Evolutionary conservation across 2,888 invertebrate species (phyloP).

Genomic region (Metellina segmentata): DNA sequence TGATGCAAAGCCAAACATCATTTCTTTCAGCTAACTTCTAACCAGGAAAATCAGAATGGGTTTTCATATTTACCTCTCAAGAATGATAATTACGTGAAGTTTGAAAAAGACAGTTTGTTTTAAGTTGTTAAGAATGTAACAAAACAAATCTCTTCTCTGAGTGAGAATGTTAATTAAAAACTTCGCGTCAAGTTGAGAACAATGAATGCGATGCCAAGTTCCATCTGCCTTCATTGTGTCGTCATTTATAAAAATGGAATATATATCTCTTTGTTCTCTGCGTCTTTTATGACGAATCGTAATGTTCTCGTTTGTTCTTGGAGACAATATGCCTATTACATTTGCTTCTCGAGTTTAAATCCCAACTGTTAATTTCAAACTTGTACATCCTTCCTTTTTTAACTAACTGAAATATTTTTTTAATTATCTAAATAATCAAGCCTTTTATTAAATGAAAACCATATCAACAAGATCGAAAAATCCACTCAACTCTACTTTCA

Average conservation of each 20-base stretch:
- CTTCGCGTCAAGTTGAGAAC: not conserved
- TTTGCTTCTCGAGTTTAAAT: not conserved
- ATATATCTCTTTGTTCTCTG: not conserved
- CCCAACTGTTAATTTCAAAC: not conserved
- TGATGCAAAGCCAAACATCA: conserved; percentile 1
- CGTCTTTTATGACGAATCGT: not conserved
- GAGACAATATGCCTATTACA: not conserved
- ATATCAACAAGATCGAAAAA: too few species aligned
- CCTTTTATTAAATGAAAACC: too few species aligned
- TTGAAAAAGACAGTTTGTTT: not conserved
- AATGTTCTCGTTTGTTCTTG: not conserved
- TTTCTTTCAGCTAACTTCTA: conserved; percentile 1
- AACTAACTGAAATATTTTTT: too few species aligned
- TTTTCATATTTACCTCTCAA: not conserved
- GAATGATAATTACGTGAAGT: conserved; percentile 1
- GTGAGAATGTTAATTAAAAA: not conserved
- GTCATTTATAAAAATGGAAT: not conserved
- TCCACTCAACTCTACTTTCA: too few species aligned
- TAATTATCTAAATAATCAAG: too few species aligned
- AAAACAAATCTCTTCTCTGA: not conserved
- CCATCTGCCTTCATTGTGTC: not conserved
- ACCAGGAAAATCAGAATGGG: not conserved
- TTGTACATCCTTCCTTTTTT: not conserved
- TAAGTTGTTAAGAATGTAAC: not conserved
- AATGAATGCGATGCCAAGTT: not conserved